Conservation (phyloP, 1,140 invertebrate species). For the Frieseomelitta varia region DNA sequence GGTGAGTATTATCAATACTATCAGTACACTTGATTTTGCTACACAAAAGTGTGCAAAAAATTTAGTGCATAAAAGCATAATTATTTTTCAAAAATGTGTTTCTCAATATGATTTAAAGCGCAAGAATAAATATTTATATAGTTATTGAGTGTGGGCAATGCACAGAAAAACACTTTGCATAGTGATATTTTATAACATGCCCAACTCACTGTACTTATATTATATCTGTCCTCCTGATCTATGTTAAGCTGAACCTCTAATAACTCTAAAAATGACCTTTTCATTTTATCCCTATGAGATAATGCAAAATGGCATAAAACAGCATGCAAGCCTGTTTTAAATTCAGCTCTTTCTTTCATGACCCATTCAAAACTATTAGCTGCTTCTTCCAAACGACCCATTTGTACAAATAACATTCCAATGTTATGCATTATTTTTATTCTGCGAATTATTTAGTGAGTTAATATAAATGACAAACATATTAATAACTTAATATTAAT, state of each 20-base stretch:
- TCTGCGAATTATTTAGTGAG: conserved; percentile 81
- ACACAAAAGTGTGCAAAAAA: neutral
- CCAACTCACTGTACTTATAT: conserved; percentile 77
- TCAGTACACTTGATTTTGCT: neutral
- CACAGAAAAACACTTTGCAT: conserved; percentile 10
- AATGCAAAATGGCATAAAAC: conserved; percentile 96
- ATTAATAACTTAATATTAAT: neutral
- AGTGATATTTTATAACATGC: conserved; percentile 23
- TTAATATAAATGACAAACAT: conserved; percentile 45
- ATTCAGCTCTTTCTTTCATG: conserved; percentile 96
- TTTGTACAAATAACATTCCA: conserved; percentile 96
- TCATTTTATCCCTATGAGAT: conserved; percentile 97
- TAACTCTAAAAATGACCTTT: conserved; percentile 94
- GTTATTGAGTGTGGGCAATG: conserved; percentile 2
- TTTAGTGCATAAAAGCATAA: neutral
- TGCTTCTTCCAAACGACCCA: conserved; percentile 98
- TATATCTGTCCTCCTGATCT: conserved; percentile 92
- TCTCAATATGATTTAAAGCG: neutral
- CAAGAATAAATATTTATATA: neutral
- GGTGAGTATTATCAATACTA: neutral
- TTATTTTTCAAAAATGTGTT: neutral
- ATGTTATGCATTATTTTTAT: conserved; percentile 99
- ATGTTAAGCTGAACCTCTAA: conserved; percentile 93
- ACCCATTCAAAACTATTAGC: conserved; percentile 98
- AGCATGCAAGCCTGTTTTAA: conserved; percentile 93